Conservation (phyloP, 2,888 invertebrate genomes). For the Dicyrtomina minuta region DNA sequence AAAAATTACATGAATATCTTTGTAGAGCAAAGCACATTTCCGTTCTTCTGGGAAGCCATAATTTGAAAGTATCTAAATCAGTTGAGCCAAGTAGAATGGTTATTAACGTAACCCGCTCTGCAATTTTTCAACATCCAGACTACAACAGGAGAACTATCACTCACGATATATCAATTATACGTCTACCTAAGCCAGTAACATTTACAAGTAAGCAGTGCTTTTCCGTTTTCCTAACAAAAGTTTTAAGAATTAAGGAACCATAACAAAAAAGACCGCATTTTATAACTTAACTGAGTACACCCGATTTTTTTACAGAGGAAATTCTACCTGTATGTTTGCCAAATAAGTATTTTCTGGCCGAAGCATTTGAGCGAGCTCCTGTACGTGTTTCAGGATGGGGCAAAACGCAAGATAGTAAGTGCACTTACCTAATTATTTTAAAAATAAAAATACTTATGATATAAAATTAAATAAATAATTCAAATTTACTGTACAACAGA, state of each 20-base stretch:
- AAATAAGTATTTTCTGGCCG: slow-evolving; percentile 40
- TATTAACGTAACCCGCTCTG: slow-evolving; percentile 43
- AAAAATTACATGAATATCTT: not conserved
- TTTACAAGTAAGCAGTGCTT: slow-evolving; percentile 51
- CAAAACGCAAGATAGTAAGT: slow-evolving; percentile 47
- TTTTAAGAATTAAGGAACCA: not conserved
- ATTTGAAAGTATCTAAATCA: slow-evolving; percentile 37
- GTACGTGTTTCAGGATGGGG: slow-evolving; percentile 53
- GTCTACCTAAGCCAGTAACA: slow-evolving; percentile 41
- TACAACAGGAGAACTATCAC: slow-evolving; percentile 50
- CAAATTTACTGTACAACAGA: slow-evolving; percentile 14
- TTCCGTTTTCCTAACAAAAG: too few species aligned
- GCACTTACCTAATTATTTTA: not conserved
- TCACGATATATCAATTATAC: slow-evolving; percentile 50
- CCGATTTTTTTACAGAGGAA: slow-evolving; percentile 28
- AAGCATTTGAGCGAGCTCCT: slow-evolving; percentile 41
- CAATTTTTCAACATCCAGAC: slow-evolving; percentile 49
- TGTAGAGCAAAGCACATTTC: slow-evolving; percentile 45
- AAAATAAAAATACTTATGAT: not conserved
- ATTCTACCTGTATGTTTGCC: slow-evolving; percentile 51
- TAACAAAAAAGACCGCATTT: not conserved
- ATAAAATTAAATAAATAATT: not conserved
- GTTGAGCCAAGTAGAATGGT: slow-evolving; percentile 40
- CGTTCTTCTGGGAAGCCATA: slow-evolving; percentile 50
- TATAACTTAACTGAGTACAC: not conserved